phyloP scores from a whole-genome alignment of 1,140 invertebrate species.

The Ceratosolen fusciceps region DNA sequence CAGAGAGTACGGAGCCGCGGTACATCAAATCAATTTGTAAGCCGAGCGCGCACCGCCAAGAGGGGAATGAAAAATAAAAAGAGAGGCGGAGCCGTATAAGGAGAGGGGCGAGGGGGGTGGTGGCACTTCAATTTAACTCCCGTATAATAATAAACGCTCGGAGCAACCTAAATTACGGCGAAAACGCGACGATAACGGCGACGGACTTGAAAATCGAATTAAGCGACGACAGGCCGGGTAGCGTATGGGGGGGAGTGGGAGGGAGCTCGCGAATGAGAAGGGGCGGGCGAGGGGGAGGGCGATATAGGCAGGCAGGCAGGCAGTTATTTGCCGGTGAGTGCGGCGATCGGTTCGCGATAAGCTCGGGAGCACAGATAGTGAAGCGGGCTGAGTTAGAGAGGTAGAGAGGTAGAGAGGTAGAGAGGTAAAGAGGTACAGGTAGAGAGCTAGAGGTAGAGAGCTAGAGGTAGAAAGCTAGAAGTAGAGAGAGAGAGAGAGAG shows the following conservation, averaged over 20 bases:
- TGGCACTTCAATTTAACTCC: conserved; percentile 10
- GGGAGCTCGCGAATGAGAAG: background rate
- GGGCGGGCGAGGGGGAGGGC: background rate
- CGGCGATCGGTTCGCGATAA: background rate
- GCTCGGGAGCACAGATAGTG: background rate
- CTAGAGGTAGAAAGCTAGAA: background rate
- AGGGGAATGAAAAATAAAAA: background rate
- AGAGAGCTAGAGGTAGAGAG: too few species aligned
- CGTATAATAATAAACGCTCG: conserved; percentile 23
- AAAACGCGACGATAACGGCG: conserved; percentile 17
- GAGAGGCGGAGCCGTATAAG: background rate
- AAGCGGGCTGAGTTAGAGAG: background rate
- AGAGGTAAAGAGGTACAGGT: background rate
- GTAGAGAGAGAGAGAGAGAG: background rate
- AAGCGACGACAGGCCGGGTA: background rate
- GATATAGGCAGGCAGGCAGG: background rate
- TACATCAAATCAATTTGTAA: conserved; percentile 27
- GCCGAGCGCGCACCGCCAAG: background rate
- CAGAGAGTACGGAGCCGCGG: background rate
- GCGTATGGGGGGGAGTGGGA: background rate
- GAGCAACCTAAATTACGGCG: conserved; percentile 37
- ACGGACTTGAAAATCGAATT: conserved; percentile 27
- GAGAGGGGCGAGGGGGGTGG: background rate
- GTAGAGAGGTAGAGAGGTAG: background rate
- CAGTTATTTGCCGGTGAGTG: background rate